These are phyloP conservation scores for Macrosiphum euphorbiae DNA, from an alignment of 2,888 invertebrate species.

Conservation along the genomic window DNA sequence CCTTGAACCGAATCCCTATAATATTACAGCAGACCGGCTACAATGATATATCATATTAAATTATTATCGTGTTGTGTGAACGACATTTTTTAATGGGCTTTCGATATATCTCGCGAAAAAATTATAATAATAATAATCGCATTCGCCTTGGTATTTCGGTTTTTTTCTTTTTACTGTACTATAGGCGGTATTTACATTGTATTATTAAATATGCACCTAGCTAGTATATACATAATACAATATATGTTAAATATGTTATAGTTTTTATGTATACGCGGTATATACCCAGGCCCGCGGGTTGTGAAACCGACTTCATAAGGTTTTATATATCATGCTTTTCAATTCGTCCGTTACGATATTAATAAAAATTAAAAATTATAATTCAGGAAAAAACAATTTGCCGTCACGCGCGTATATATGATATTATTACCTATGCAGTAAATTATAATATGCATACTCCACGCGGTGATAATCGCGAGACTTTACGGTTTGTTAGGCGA, in stretches of 20 bases:
- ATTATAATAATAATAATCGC: neutral
- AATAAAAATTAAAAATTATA: neutral
- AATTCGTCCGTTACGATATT: neutral
- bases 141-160: neutral
- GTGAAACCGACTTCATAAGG: neutral
- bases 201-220: neutral
- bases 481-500: neutral
- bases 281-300: neutral
- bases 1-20: neutral
- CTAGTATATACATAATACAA: neutral
- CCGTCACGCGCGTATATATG: neutral
- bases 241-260: neutral
- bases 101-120: neutral
- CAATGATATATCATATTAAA: neutral
- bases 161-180: neutral
- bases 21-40: neutral
- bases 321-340: neutral
- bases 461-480: neutral
- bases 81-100: neutral
- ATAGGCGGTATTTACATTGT: neutral
- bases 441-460: neutral
- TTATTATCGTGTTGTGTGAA: neutral
- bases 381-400: neutral
- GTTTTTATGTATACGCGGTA: neutral
- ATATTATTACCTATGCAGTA: neutral